Evolutionary conservation across 2,797 vertebrate genomes (phyloP).

Genomic region (Oryzias dopingdopingensis): DNA sequence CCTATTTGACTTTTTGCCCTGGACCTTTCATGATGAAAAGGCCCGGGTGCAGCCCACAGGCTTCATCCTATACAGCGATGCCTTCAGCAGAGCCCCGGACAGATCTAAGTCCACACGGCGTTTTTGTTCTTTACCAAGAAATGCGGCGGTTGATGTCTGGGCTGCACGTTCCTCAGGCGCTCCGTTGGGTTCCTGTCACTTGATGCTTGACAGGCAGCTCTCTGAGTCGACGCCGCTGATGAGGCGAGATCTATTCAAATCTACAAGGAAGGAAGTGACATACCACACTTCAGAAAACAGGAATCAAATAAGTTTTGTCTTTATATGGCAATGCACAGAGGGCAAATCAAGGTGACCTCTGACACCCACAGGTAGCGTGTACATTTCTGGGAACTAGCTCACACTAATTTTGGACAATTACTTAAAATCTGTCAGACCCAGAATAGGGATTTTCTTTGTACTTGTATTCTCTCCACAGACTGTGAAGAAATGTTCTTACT

Average conservation of each 20-base stretch:
- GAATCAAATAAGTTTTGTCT: conserved; percentile 63
- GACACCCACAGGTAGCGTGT: rapidly evolving
- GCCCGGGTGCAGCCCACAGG: background rate
- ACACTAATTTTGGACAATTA: no score
- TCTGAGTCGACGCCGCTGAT: conserved; percentile 6
- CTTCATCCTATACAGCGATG: no score
- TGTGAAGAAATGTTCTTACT: no score
- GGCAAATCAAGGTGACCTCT: conserved; percentile 35
- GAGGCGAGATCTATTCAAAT: conserved; percentile 43
- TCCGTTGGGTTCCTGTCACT: conserved; percentile 23
- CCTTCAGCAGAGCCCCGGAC: background rate
- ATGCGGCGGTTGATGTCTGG: conserved; percentile 19
- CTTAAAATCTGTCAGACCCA: no score
- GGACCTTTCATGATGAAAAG: background rate
- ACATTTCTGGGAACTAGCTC: no score
- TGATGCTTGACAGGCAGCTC: conserved; percentile 32
- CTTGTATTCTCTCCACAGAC: no score
- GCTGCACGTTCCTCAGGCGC: background rate
- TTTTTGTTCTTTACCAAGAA: conserved; percentile 43
- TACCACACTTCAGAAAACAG: conserved; percentile 45
- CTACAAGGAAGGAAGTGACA: conserved; percentile 75
- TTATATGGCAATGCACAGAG: conserved; percentile 66
- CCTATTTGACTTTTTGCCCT: background rate
- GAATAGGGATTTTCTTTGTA: no score
- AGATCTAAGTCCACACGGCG: background rate